Base-by-base conservation (phyloP, 2,113 vertebrate genomes). In the Struthio camelus region DNA sequence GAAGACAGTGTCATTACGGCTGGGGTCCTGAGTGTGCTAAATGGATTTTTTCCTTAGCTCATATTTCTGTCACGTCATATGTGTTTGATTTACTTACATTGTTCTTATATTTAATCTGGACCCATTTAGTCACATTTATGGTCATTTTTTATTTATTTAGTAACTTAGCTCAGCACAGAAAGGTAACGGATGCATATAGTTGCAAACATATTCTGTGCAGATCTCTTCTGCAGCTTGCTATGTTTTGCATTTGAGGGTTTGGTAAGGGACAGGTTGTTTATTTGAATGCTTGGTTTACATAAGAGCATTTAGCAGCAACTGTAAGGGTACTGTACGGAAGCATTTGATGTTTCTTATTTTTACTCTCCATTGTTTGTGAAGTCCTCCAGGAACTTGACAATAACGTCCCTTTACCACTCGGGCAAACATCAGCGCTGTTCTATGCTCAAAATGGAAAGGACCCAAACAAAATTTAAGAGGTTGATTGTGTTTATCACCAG, bases 71-170 rank as follows among this genome's bases (percentile, higher is more conserved):
- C 79, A 34, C n/a, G 83, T 83, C 59, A 23, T 80, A 80, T 89
- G 72, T 90, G 79, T 91, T 96, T 97, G 80, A 91, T 86, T 84
- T 91, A 85, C 44, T 91, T 86, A 66, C 65, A 38, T 91, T 96
- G 51, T 72, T 94, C 27, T 58, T 84, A 28, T 34, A 6, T 84
- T 96, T 96, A 94, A 94, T 94, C 40, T 90, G 64, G 80, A 25
- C 40, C 20, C 18, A 59, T 67, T 92, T 95, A 91, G 76, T 83
- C 76, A 36, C 80, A 80, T 91, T 92, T 91, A 78, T 73, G 96
- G 76, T 73, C 23, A 67, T 65, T 84, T 96, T 94, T 95, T 69
- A 84, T 91, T 87, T 91, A 56, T 92, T 95, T 90, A 89, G 13
- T 81, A 81, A 61, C 40, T 34, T 1, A 1, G 3, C 17, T 23